Conservation (phyloP, 1,140 invertebrate species). For the Limonius californicus region DNA sequence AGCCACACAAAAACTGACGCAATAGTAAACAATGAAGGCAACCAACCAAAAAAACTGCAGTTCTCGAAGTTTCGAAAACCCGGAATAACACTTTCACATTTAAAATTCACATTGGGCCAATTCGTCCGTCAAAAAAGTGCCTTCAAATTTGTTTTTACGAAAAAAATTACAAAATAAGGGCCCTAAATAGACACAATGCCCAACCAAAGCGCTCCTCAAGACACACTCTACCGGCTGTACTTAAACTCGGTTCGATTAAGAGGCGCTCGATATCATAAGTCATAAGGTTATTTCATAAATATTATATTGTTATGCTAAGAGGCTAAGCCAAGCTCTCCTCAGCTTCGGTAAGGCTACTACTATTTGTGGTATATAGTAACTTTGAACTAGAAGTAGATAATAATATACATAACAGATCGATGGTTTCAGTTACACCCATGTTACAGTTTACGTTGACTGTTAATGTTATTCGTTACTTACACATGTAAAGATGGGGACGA, state of each 20-base stretch:
- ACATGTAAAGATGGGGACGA: neutral
- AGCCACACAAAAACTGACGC: slow-evolving; percentile 58
- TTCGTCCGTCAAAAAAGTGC: slow-evolving; percentile 85
- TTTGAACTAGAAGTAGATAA: slow-evolving; percentile 47
- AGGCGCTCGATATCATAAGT: slow-evolving; percentile 44
- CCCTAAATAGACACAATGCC: slow-evolving; percentile 76
- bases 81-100: slow-evolving; percentile 56
- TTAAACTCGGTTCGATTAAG: slow-evolving; percentile 40
- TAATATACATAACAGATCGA: slow-evolving; percentile 47
- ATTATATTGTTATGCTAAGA: slow-evolving; percentile 50
- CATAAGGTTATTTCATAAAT: slow-evolving; percentile 50
- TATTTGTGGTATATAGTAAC: slow-evolving; percentile 51
- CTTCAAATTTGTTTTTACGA: slow-evolving; percentile 82
- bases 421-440: slow-evolving; percentile 47
- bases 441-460: slow-evolving; percentile 46
- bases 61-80: slow-evolving; percentile 46
- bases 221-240: slow-evolving; percentile 49
- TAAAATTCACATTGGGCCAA: slow-evolving; percentile 70
- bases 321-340: slow-evolving; percentile 32
- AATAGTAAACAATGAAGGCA: slow-evolving; percentile 57
- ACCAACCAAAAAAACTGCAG: slow-evolving; percentile 48
- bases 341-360: slow-evolving; percentile 38
- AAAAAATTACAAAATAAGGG: slow-evolving; percentile 69
- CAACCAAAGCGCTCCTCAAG: slow-evolving; percentile 59
- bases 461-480: slow-evolving; percentile 45